Evolutionary conservation across 2,113 vertebrate species (phyloP), one percentile per base, ranked within the genome.

Genomic region (Agapornis roseicollis): DNA sequence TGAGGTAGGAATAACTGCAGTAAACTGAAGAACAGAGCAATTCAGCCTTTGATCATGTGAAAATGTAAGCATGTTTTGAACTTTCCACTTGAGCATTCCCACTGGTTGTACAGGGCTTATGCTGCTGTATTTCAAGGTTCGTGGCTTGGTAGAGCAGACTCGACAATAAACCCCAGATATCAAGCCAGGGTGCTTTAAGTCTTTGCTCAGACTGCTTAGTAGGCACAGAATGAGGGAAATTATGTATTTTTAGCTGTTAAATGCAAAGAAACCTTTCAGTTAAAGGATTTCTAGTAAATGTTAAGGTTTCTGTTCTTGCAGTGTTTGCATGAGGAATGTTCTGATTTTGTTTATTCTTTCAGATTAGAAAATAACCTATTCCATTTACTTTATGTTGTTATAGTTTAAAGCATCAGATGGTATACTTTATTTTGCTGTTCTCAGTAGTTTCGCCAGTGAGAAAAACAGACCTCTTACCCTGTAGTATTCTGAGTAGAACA

Each of bases 141-240:
- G 5, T 6, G 78, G 23, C 56, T 88, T 55, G 46, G 25, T 25
- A 10, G 50, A 77, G 73, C 41, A 92, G 79, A 60, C 78, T 94
- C 0, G 3, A 28, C 79, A 70, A 7, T 78, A 93, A 95, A 94
- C 39, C 71, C 52, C 71, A 73, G 81, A 66, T 80, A 25, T 88
- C 81, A 80, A 83, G 65, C 55, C 44, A 46, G 60, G 77, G 77
- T 77, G 76, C 90, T 90, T 90, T 83, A 90, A 94, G 68, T 77
- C 71, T 91, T 79, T 94, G 64, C 72, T 83, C 88, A 91, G 47
- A 47, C 71, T 85, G 79, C 85, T 85, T 85, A 88, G 58, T 39
- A 66, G 79, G 55, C 50, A 41, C 65, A 86, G 82, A 70, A 79
- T 9, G 46, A 73, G 46, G 58, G 46, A 70, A 71, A 55, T 73